Evolutionary conservation across 2,797 vertebrate genomes (phyloP), one percentile per base, ranked within the genome.

Genomic region (Hoplostethus mediterraneus): DNA sequence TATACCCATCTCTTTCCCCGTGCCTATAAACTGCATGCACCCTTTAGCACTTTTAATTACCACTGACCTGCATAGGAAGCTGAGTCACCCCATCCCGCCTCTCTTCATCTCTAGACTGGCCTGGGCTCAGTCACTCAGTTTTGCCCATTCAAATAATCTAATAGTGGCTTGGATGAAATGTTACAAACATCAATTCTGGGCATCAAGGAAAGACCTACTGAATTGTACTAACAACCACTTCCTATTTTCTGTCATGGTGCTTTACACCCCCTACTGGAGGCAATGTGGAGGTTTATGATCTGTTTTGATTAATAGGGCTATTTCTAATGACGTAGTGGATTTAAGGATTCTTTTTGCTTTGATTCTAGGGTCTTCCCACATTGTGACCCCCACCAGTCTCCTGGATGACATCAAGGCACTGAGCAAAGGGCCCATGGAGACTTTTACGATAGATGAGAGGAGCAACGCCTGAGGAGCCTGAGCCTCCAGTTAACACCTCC

Each of bases 361-460:
- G 16, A 60, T 49, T 67, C 4, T 83, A 99, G 98, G 98, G 72
- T 99, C 98, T 45, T 97, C 98, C 8, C 97, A 99, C 85, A 93
- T 98, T 89, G 85, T 97, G 84, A 99, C 97, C 60, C 97, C 98
- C 33, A 94, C 63, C 75, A 87, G 88, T 63, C 95, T 99, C 57
- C 90, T 99, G 90, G 93, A 98, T 73, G 96, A 99, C 75, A 95
- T 99, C 79, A 97, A 98, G 90, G 94, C 88, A 63, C 94, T 99
- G 83, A 97, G 88, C 90, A 97, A 96, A 89, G 77, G 91, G 2
- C 92, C 94, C n/a, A 73, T 95, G 93, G 96, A 98, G 75, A 89
- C 75, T 38, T 92, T 97, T 42, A 95, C 88, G 66, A 57, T 96
- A 64, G 94, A 96, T 2, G 96, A 97, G 54, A 90, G 68, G 42